Percentiles rank a stretch among this genome's conserved stretches.
phyloP scores from a whole-genome alignment of 2,888 invertebrate genomes.

The Melanchra persicariae region DNA sequence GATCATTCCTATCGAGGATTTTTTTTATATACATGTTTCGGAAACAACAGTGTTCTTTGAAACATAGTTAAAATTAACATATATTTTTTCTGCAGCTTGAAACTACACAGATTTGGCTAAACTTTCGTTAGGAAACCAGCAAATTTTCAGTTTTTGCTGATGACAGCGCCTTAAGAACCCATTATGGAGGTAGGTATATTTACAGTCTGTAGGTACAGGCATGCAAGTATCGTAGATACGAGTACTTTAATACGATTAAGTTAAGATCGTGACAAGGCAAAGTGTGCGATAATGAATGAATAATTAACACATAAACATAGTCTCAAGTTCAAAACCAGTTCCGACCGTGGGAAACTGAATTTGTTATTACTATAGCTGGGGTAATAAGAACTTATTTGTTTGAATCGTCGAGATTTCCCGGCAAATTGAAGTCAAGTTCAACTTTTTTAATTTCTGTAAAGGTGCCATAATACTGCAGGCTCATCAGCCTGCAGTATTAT shows the following conservation, averaged over 20 bases:
- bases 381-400: slow-evolving; percentile 34
- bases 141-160: no score
- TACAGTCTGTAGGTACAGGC: no score
- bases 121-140: no score
- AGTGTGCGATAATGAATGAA: slow-evolving; percentile 65
- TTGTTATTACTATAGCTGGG: slow-evolving; percentile 60
- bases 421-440: slow-evolving; percentile 32
- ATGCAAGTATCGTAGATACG: not conserved
- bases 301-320: slow-evolving; percentile 70
- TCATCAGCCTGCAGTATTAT: no score
- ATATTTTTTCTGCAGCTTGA: no score
- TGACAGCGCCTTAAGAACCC: no score
- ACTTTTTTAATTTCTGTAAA: slow-evolving; percentile 4
- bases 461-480: not conserved
- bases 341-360: slow-evolving; percentile 71
- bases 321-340: slow-evolving; percentile 76
- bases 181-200: no score
- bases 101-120: no score
- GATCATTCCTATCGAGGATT: no score
- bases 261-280: slow-evolving; percentile 73
- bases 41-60: no score
- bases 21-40: no score
- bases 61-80: no score
- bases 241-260: slow-evolving; percentile 44
- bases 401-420: slow-evolving; percentile 19